A percentile compares a stretch with the other conserved stretches of the same genome.
These are phyloP conservation scores for Drosophila micromelanica DNA, from an alignment of 1,140 invertebrate genomes.

Conservation along the genomic window DNA sequence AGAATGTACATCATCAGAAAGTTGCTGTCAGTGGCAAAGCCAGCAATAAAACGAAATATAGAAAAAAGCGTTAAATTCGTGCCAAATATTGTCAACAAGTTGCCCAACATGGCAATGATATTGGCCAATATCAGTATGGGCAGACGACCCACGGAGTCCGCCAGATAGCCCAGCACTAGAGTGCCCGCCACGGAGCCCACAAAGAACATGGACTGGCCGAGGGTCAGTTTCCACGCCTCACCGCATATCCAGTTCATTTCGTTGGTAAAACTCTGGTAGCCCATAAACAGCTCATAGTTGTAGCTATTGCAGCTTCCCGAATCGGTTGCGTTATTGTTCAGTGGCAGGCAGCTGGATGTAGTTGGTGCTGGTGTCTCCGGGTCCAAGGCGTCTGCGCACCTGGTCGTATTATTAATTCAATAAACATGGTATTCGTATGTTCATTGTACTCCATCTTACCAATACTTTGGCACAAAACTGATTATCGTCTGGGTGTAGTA, in stretches of 20 bases:
- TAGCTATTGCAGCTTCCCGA: conserved; percentile 45
- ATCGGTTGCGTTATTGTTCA: conserved; percentile 12
- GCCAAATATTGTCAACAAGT: conserved; percentile 86
- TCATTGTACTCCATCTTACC: conserved; percentile 57
- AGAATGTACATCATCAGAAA: conserved; percentile 88
- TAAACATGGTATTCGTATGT: not conserved
- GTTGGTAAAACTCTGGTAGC: conserved; percentile 72
- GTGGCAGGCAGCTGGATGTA: conserved; percentile 51
- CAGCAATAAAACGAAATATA: conserved; percentile 85
- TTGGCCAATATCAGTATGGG: conserved; percentile 86
- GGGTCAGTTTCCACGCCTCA: conserved; percentile 85
- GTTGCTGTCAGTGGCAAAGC: conserved; percentile 86
- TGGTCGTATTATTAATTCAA: conserved; percentile 42
- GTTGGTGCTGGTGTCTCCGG: conserved; percentile 1
- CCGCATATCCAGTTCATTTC: conserved; percentile 86
- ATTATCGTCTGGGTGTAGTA: conserved; percentile 87
- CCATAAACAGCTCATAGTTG: conserved; percentile 69
- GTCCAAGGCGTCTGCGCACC: conserved; percentile 57
- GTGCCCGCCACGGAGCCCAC: conserved; percentile 86
- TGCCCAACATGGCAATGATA: conserved; percentile 85
- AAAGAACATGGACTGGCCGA: conserved; percentile 87
- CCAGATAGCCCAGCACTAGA: conserved; percentile 86
- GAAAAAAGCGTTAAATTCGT: conserved; percentile 84
- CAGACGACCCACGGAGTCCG: conserved; percentile 86
- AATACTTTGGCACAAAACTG: conserved; percentile 84